phyloP scores from a whole-genome alignment of 2,888 invertebrate species.

The Disparrhopalites patrizii region DNA sequence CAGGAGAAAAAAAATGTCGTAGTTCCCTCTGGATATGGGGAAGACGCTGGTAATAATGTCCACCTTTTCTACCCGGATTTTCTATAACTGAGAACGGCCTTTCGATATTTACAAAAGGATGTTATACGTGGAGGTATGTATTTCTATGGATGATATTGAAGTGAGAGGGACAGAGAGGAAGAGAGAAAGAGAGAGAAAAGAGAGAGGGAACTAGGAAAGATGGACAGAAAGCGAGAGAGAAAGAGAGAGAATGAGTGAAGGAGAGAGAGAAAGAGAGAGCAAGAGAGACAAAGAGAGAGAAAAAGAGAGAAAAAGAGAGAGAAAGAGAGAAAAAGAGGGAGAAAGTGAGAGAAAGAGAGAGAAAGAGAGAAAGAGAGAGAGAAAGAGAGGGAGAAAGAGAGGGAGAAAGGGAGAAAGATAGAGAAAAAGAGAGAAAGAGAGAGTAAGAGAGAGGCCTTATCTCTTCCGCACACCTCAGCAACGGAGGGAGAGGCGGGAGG shows the following conservation, averaged over 20 bases:
- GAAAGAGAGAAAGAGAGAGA: not conserved
- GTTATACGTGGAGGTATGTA: too few species aligned
- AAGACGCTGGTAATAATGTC: too few species aligned
- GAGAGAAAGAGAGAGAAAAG: not conserved
- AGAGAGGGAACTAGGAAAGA: not conserved
- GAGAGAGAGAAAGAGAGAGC: not conserved
- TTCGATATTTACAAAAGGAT: too few species aligned
- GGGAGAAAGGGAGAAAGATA: too few species aligned
- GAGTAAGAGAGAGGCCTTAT: not conserved
- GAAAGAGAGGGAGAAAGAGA: not conserved
- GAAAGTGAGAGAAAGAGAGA: too few species aligned
- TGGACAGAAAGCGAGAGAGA: not conserved
- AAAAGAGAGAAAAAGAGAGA: not conserved
- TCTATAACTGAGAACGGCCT: too few species aligned
- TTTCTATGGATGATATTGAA: too few species aligned
- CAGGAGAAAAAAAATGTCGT: too few species aligned
- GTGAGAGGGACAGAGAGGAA: too few species aligned
- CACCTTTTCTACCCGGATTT: too few species aligned
- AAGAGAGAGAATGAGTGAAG: not conserved
- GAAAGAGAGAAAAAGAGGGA: not conserved
- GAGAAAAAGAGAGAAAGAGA: too few species aligned
- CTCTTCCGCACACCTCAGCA: not conserved
- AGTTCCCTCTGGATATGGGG: too few species aligned
- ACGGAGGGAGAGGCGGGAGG: not conserved
- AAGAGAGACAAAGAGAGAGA: not conserved